phyloP scores from a whole-genome alignment of 2,113 vertebrate species.

The Phalacrocorax aristotelis region DNA sequence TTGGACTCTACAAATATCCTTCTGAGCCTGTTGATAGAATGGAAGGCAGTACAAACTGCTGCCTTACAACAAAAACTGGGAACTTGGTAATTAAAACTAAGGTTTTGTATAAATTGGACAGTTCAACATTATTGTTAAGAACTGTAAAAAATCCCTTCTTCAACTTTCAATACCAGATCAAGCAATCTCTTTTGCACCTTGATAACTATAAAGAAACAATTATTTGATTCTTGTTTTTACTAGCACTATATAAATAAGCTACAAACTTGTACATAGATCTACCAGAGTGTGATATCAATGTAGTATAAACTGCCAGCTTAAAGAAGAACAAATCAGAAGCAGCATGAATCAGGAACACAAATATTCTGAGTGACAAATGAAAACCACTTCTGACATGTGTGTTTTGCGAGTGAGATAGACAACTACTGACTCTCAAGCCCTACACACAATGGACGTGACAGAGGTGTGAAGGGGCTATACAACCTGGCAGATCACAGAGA shows the following conservation, averaged over 20 bases:
- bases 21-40: background rate
- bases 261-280: background rate
- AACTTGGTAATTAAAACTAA: background rate
- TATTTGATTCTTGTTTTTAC: background rate
- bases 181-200: background rate
- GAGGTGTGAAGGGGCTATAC: background rate
- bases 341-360: background rate
- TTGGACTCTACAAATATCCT: background rate
- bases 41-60: background rate
- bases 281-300: background rate
- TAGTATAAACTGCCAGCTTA: background rate
- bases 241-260: background rate
- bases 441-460: background rate
- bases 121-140: background rate
- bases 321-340: background rate
- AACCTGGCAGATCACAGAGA: background rate
- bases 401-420: rapidly evolving
- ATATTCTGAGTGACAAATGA: background rate
- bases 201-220: background rate
- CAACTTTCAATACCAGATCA: background rate
- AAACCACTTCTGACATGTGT: background rate
- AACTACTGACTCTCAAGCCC: background rate
- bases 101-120: background rate
- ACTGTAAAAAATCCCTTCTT: background rate
- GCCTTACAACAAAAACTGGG: background rate